Evolutionary conservation across 1,140 invertebrate species (phyloP).

Genomic region (Heliothis virescens): DNA sequence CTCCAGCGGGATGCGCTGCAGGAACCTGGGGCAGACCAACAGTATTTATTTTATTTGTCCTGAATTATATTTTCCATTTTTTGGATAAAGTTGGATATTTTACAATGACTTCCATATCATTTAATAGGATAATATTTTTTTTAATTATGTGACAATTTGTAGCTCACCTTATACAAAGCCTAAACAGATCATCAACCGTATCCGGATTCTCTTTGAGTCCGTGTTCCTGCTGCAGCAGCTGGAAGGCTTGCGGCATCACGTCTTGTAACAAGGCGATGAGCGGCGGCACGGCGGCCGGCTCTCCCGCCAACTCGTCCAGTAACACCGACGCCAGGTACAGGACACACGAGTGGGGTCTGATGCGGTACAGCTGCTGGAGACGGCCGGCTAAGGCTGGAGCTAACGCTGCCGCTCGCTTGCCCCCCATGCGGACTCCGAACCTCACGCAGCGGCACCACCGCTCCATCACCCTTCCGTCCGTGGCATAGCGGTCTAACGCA

Average conservation of each 20-base stretch:
- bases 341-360: conserved; percentile 96
- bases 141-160: too few species aligned
- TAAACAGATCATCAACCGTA: conserved; percentile 98
- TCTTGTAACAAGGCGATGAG: conserved; percentile 95
- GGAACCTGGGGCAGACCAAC: conserved; percentile 88
- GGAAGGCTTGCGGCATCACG: conserved; percentile 94
- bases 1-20: conserved; percentile 93
- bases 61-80: too few species aligned
- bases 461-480: conserved; percentile 96
- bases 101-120: conserved; percentile 7
- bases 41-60: conserved; percentile 35
- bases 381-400: conserved; percentile 90
- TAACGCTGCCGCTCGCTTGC: conserved; percentile 91
- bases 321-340: conserved; percentile 98
- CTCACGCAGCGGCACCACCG: conserved; percentile 95
- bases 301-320: conserved; percentile 96
- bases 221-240: conserved; percentile 89
- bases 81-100: too few species aligned
- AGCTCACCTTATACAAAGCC: conserved; percentile 90
- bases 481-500: conserved; percentile 91
- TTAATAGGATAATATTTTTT: too few species aligned
- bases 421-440: conserved; percentile 95
- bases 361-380: conserved; percentile 94
- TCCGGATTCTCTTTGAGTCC: conserved; percentile 96
- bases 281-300: conserved; percentile 90